Evolutionary conservation across 2,113 vertebrate genomes (phyloP).

Genomic region (Rhinopomastus cyanomelas): DNA sequence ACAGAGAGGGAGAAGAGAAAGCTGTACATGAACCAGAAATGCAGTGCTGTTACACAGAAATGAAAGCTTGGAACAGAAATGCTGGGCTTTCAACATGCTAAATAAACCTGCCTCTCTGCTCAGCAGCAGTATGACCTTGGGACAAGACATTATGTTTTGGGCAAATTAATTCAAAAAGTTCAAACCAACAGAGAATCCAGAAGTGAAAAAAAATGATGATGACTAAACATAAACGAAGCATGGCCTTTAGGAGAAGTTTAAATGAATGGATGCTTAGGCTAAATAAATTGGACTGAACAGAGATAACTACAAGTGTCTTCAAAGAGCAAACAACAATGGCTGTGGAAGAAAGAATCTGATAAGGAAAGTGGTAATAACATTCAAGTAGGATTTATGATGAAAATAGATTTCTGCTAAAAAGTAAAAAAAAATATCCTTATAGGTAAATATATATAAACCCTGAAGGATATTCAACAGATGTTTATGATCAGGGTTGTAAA

Average conservation of each 20-base stretch:
- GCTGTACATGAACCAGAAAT: not conserved
- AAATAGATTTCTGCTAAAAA: not conserved
- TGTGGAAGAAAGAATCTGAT: not conserved
- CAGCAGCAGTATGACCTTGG: not conserved
- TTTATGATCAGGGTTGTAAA: not conserved
- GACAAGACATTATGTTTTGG: not conserved
- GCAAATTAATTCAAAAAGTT: not conserved
- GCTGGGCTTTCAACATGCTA: not conserved
- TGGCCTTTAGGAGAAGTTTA: conserved; percentile 11
- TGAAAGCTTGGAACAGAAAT: not conserved
- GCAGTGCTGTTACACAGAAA: not conserved
- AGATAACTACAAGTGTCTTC: not conserved
- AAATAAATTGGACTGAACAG: not conserved
- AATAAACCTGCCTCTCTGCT: not conserved
- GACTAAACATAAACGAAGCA: conserved; percentile 35
- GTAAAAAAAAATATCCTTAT: not conserved
- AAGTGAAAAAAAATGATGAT: conserved; percentile 47
- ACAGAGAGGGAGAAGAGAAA: not conserved
- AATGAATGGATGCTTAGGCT: not conserved
- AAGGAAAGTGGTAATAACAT: not conserved
- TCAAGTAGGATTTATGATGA: not conserved
- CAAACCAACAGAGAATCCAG: conserved; percentile 6
- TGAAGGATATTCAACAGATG: not conserved
- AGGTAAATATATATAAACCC: not conserved
- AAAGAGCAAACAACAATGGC: not conserved